Evolutionary conservation across 92 coral and sea anemone species (phyloP), one percentile per base, ranked within the genome.

Genomic region (Phenganax subtilis): DNA sequence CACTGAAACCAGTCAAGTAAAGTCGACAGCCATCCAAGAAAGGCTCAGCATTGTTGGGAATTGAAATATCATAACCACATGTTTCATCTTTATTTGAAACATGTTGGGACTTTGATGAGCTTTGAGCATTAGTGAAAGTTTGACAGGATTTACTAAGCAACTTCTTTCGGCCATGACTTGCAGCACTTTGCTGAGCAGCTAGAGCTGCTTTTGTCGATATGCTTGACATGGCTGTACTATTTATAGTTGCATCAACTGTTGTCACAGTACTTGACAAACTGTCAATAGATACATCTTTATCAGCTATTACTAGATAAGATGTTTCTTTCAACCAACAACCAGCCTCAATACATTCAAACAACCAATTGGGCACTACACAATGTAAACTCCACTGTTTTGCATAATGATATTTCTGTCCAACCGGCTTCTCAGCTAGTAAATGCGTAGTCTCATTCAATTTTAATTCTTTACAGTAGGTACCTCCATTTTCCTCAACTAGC

Each of bases 21-120:
- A 94, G 87, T 84, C 89, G 92, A 72, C 97, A 94, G 5, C 98
- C 98, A 88, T 94, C 98, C 57, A 94, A 88, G 85, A 94, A 94
- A 90, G 88, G 75, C 62, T 88, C 89, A 11, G 97, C 98, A 20
- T 20, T 20, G 8, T 90, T 87, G 53, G 85, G 86, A 51, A 94
- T 72, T 51, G 82, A 75, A 9, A 88, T 85, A 85, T 92, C 86
- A 68, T 90, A 91, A 69, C 86, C 92, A 30, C 75, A 76, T 71
- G 86, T 85, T 17, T 68, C 75, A 30, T 51, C 71, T 15, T 28
- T 58, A 61, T 17, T 77, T 51, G 16, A 47, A 12, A 16, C 28
- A 31, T 77, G 62, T 10, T 16, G 30, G 28, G 77, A 80, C 76
- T 59, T 75, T 16, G 75, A 31, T 59, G 51, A 68, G 28, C 71